Evolutionary conservation across 2,888 invertebrate genomes (phyloP), one percentile per base, ranked within the genome.

Genomic region (Tridacna gigas): DNA sequence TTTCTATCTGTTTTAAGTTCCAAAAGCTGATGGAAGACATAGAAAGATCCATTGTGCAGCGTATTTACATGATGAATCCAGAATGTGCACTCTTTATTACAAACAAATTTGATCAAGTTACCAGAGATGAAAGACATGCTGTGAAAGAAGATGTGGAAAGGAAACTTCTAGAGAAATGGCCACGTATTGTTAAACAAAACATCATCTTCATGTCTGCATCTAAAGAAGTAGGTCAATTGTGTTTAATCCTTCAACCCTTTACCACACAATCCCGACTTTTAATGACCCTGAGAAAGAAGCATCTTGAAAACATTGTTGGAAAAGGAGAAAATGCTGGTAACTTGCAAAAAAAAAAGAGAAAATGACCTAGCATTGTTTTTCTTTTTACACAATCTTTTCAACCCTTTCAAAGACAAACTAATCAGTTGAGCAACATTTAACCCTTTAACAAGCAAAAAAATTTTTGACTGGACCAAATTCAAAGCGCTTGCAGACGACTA

Each of bases 81-180:
- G 80, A 84, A 28, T 73, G 26, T 4, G 20, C 77, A 20, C 73
- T 81, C 45, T 84, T 84, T 61, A 77, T 84, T 47, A 77, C 66
- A 1, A 84, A 84, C 69, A 79, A 84, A 61, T 63, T 74, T 25
- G 81, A 84, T 25, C 13, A 47, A n/a, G 73, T 73, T 26, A n/a
- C 74, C 7, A 56, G 63, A 9, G 80, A 80, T 2, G 71, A 71
- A 48, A 45, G 25, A 45, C 56, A 75, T 18, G 71, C 26, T 0
- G 45, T 73, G 11, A 71, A 18, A 18, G 15, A 56, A 15, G 51
- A 71, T 28, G 37, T 81, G 4, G 13, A 63, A 48, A 26, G 65
- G 22, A 56, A 74, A 77, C 71, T 81, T n/a, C 25, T 45, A 5
- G 37, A 26, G n/a, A 77, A 81, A 74, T 81, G 81, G 77, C 74